phyloP scores from a whole-genome alignment of 2,888 invertebrate species.

The Sceliomorpha sp. region DNA sequence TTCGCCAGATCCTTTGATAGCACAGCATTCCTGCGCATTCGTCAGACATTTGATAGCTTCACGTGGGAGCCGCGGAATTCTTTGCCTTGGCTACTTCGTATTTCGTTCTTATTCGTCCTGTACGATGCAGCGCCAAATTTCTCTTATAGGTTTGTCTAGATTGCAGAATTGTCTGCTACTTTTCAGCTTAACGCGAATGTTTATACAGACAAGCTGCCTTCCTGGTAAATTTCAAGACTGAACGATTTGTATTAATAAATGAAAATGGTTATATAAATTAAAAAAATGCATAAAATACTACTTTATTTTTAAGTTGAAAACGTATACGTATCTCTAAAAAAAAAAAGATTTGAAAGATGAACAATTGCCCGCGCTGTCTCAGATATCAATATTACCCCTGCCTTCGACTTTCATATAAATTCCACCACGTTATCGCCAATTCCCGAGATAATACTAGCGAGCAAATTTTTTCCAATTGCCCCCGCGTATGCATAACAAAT shows the following conservation, averaged over 20 bases:
- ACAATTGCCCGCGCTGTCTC: too few relatives aligned
- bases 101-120: slow-evolving; percentile 43
- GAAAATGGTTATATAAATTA: too few relatives aligned
- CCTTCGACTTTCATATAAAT: slow-evolving; percentile 30
- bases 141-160: slow-evolving; percentile 40
- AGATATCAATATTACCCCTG: slow-evolving; percentile 18
- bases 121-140: too few relatives aligned
- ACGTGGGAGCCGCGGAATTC: slow-evolving; percentile 74
- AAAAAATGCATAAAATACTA: too few relatives aligned
- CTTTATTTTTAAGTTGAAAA: too few relatives aligned
- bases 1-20: slow-evolving; percentile 79
- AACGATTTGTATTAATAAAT: too few relatives aligned
- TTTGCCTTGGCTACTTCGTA: slow-evolving; percentile 59
- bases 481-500: slow-evolving; percentile 46
- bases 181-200: too few relatives aligned
- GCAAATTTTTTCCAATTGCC: slow-evolving; percentile 24
- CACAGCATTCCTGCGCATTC: slow-evolving; percentile 77
- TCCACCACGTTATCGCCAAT: slow-evolving; percentile 47
- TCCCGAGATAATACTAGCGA: slow-evolving; percentile 30
- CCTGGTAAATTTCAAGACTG: too few relatives aligned
- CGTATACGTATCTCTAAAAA: too few relatives aligned
- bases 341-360: too few relatives aligned
- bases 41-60: slow-evolving; percentile 79
- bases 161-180: too few relatives aligned
- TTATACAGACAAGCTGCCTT: too few relatives aligned